Evolutionary conservation across 1,140 invertebrate genomes (phyloP).

Genomic region (Ostrea denselamellosa): DNA sequence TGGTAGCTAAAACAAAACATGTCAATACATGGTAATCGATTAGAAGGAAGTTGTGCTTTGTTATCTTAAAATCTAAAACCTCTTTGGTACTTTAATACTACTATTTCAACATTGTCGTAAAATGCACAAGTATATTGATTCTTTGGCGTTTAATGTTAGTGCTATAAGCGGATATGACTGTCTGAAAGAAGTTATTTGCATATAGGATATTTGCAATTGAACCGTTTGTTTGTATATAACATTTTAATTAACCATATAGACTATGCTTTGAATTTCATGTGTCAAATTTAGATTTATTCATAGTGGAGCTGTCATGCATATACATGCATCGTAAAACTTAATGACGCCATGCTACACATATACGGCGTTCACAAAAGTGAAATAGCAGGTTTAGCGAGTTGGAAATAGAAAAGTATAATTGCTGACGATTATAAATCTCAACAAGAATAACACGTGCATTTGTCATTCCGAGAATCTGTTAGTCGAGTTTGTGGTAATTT

Average conservation of each 20-base stretch:
- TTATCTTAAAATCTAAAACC: neutral
- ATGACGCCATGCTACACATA: no score
- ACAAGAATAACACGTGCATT: no score
- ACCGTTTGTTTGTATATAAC: neutral
- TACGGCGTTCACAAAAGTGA: no score
- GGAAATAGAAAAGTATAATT: no score
- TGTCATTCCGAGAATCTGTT: no score
- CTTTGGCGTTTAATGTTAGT: neutral
- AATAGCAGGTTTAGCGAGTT: no score
- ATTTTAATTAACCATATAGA: conserved; percentile 12
- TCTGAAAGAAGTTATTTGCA: neutral
- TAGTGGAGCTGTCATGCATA: neutral
- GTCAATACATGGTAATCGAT: conserved; percentile 1
- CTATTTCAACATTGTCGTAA: neutral
- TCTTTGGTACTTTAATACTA: neutral
- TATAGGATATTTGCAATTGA: neutral
- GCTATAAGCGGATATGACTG: neutral
- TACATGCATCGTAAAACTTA: neutral
- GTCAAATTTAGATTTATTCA: neutral
- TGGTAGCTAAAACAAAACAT: conserved; percentile 10
- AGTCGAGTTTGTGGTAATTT: no score
- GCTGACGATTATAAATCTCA: no score
- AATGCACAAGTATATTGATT: neutral
- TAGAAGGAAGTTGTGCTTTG: neutral
- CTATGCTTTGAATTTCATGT: neutral